These are phyloP conservation scores for Gymnogyps californianus DNA, from an alignment of 2,113 vertebrate species.

Conservation along the genomic window DNA sequence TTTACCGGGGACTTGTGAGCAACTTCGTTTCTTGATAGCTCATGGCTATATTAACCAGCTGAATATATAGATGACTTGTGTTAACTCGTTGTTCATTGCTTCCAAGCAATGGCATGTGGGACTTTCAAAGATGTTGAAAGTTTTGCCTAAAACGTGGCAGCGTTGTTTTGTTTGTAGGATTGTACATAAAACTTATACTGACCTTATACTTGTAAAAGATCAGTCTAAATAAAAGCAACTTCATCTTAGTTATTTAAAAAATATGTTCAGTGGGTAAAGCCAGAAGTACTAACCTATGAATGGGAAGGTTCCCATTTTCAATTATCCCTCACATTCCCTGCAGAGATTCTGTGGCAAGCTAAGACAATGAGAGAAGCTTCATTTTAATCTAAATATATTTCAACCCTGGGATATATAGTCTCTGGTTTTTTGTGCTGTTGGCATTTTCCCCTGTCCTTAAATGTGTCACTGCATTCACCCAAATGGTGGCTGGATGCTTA, in stretches of 20 bases:
- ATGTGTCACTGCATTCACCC: neutral
- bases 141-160: neutral
- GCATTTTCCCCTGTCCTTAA: neutral
- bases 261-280: neutral
- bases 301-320: neutral
- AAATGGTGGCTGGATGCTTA: neutral
- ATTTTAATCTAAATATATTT: neutral
- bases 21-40: neutral
- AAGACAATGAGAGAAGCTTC: neutral
- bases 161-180: neutral
- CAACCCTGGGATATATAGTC: neutral
- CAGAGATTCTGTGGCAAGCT: neutral
- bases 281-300: rapidly evolving
- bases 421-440: neutral
- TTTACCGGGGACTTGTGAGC: neutral
- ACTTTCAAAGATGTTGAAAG: neutral
- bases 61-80: neutral
- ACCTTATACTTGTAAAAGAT: neutral
- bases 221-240: neutral
- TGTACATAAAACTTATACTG: neutral
- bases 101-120: neutral
- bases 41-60: neutral
- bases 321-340: neutral
- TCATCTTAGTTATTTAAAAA: neutral
- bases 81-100: neutral